These are phyloP conservation scores for Gambusia affinis DNA, from an alignment of 2,113 vertebrate genomes.

Conservation along the genomic window DNA sequence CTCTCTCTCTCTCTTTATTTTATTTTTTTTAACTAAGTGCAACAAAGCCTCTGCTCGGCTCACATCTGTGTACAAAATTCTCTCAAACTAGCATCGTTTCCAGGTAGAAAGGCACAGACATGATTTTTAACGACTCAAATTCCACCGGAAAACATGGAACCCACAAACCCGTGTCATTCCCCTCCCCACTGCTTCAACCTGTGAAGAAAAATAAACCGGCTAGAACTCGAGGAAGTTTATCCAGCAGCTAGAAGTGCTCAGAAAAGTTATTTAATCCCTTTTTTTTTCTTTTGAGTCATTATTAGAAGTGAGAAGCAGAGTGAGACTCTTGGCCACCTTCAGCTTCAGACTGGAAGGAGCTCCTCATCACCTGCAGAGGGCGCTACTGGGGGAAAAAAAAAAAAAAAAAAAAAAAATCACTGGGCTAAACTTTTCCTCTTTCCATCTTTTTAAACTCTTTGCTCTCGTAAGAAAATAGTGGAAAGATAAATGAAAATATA, in stretches of 20 bases:
- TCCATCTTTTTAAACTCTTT: constrained; percentile 44
- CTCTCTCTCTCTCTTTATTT: no score
- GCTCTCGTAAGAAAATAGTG: constrained; percentile 94
- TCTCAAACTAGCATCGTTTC: neutral
- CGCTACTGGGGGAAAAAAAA: no score
- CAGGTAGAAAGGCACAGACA: neutral
- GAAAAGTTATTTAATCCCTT: constrained; percentile 50
- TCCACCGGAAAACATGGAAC: neutral
- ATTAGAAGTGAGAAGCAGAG: constrained; percentile 22
- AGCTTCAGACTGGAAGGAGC: constrained; percentile 27
- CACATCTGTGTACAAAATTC: no score
- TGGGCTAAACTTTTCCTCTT: constrained; percentile 3
- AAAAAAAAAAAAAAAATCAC: no score
- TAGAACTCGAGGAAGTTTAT: neutral
- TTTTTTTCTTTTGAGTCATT: constrained; percentile 20
- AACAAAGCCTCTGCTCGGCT: neutral
- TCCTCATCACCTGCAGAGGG: constrained; percentile 33
- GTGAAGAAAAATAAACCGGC: neutral
- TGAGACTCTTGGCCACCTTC: constrained; percentile 39
- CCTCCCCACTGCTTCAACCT: neutral
- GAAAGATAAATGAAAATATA: constrained; percentile 89
- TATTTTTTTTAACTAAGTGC: no score
- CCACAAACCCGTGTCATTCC: neutral
- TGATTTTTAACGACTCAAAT: neutral
- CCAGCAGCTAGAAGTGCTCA: constrained; percentile 52